These are phyloP conservation scores for Darevskia mixta DNA, from an alignment of 2,797 vertebrate genomes.

Conservation along the genomic window DNA sequence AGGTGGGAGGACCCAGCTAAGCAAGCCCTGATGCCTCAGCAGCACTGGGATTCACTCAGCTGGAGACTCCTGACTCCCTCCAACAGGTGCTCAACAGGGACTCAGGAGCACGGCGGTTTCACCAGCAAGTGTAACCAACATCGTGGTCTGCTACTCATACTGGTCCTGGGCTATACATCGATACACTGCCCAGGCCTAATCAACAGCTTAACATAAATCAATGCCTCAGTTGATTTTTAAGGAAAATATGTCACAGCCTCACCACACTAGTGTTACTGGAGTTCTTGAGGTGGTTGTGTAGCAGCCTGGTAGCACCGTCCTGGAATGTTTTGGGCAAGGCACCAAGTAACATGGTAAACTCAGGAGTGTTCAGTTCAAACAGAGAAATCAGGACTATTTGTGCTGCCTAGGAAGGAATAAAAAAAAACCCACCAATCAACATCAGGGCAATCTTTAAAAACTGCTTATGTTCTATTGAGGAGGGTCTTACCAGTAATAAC, in stretches of 20 bases:
- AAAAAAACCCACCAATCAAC: not conserved
- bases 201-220: not conserved
- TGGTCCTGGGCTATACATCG: too few species aligned
- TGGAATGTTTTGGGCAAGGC: slow-evolving; percentile 99
- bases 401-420: slow-evolving; percentile 84
- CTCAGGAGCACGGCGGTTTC: too few species aligned
- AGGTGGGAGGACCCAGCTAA: too few species aligned
- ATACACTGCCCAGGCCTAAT: too few species aligned
- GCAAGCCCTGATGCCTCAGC: too few species aligned
- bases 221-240: not conserved
- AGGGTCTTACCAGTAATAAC: rapidly evolving
- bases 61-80: too few species aligned
- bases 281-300: slow-evolving; percentile 98
- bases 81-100: too few species aligned
- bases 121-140: too few species aligned
- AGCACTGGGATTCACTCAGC: too few species aligned
- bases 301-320: slow-evolving; percentile 96
- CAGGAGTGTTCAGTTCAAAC: slow-evolving; percentile 97
- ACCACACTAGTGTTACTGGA: slow-evolving; percentile 94
- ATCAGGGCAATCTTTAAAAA: not conserved
- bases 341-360: slow-evolving; percentile 98
- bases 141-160: too few species aligned
- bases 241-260: slow-evolving; percentile 54
- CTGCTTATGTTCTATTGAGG: not conserved
- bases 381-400: slow-evolving; percentile 95